phyloP scores from a whole-genome alignment of 2,888 invertebrate species.

The Mimumesa dahlbomi region DNA sequence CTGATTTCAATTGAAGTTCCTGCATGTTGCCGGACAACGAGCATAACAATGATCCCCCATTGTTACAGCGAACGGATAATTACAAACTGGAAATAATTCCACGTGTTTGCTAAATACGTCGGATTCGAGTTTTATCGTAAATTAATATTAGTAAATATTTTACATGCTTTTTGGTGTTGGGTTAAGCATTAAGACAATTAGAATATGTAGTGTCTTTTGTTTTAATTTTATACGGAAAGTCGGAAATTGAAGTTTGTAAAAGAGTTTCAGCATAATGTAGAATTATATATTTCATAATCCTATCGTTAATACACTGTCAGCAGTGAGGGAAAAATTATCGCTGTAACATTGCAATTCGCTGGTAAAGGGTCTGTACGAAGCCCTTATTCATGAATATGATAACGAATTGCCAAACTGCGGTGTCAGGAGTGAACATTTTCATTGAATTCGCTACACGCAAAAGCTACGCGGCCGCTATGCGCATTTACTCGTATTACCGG shows the following conservation, averaged over 20 bases:
- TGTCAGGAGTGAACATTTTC: slow-evolving; percentile 2
- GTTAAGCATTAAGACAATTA: too few species aligned
- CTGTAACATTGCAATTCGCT: background rate
- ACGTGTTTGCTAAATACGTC: too few species aligned
- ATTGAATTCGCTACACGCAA: background rate
- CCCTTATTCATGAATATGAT: background rate
- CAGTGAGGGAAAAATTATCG: background rate
- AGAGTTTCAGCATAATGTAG: background rate
- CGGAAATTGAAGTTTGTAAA: background rate
- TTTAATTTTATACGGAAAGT: too few species aligned
- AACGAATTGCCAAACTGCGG: slow-evolving; percentile 1
- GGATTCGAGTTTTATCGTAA: too few species aligned
- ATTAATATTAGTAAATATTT: too few species aligned
- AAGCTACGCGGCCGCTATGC: background rate
- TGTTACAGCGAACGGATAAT: background rate
- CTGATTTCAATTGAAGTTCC: background rate
- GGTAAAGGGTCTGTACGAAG: background rate
- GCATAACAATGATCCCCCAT: background rate
- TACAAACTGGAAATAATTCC: too few species aligned
- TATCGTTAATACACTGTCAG: background rate
- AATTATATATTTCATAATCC: background rate
- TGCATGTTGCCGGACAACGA: background rate
- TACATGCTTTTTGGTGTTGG: too few species aligned
- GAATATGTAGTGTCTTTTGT: too few species aligned
- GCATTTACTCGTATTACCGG: background rate